Conservation (phyloP, 2,888 invertebrate species). For the Itoplectis maculator region DNA sequence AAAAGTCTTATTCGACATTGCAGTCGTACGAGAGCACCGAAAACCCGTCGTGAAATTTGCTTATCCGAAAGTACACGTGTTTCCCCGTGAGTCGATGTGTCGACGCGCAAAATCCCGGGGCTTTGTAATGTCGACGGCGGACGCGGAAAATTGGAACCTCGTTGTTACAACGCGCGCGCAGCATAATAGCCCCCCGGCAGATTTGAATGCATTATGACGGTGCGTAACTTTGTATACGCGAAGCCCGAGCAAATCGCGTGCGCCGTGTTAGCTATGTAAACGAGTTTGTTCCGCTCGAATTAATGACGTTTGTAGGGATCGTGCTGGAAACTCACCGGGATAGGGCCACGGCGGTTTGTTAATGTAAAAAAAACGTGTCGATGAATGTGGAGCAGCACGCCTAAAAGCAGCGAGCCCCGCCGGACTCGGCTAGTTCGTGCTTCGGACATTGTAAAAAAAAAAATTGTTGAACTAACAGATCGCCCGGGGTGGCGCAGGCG, state of each 20-base stretch:
- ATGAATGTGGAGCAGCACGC: not conserved
- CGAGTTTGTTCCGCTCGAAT: slow-evolving; percentile 23
- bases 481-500: slow-evolving; percentile 31
- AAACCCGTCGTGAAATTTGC: too few species aligned
- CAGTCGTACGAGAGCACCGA: too few species aligned
- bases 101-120: not conserved
- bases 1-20: too few species aligned
- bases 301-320: slow-evolving; percentile 18
- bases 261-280: slow-evolving; percentile 32
- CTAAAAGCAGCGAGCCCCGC: slow-evolving; percentile 6
- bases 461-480: slow-evolving; percentile 57
- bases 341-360: not conserved
- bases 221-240: slow-evolving; percentile 15
- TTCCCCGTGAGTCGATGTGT: not conserved
- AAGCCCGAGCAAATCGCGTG: slow-evolving; percentile 18
- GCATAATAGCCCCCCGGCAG: slow-evolving; percentile 2
- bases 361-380: slow-evolving; percentile 26
- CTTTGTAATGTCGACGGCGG: not conserved
- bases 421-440: not conserved
- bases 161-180: not conserved
- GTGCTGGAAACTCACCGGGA: too few species aligned
- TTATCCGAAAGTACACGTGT: not conserved
- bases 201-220: not conserved
- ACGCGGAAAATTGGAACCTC: slow-evolving; percentile 7
- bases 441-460: slow-evolving; percentile 36